Conservation (phyloP, 2,113 vertebrate species). For the Periophthalmodon schlosseri region DNA sequence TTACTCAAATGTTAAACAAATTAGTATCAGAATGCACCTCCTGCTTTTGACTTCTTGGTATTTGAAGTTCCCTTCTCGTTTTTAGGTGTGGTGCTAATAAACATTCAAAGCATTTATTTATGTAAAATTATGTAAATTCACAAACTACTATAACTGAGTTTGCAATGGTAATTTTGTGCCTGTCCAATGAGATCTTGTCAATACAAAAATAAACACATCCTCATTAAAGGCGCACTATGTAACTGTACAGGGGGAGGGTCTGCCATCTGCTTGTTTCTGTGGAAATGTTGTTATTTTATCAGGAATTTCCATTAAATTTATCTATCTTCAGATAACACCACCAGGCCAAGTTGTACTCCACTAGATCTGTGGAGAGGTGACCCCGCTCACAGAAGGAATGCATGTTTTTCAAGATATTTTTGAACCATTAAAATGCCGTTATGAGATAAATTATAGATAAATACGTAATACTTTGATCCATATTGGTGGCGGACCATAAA, state of each 20-base stretch:
- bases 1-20: not conserved
- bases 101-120: not conserved
- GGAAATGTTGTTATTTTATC: not conserved
- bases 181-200: not conserved
- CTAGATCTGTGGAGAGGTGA: not conserved
- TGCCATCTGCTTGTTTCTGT: not conserved
- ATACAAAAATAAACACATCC: not conserved
- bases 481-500: not conserved
- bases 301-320: not conserved
- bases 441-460: not conserved
- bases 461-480: not conserved
- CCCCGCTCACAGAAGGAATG: not conserved
- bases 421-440: not conserved
- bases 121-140: not conserved
- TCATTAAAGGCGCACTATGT: not conserved
- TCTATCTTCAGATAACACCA: not conserved
- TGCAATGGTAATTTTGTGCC: conserved; percentile 19
- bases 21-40: not conserved
- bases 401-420: not conserved
- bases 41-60: not conserved
- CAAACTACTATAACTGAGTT: not conserved
- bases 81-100: not conserved
- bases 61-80: not conserved
- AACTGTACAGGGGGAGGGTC: not conserved
- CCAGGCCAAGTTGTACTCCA: too few relatives aligned